Evolutionary conservation across 2,113 vertebrate species (phyloP).

Genomic region (Motacilla alba): DNA sequence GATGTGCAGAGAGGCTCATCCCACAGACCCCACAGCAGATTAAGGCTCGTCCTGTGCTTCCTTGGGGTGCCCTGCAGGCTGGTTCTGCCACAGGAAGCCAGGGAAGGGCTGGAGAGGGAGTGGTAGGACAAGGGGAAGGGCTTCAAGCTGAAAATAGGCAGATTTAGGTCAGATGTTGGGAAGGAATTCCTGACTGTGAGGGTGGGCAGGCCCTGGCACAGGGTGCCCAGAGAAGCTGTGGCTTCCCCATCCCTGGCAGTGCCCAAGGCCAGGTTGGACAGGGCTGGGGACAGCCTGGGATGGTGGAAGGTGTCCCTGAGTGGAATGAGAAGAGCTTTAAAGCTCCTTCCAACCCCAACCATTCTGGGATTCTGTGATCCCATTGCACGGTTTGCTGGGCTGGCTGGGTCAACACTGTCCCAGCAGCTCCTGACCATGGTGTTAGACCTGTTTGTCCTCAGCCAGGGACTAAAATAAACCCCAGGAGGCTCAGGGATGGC

Average conservation of each 20-base stretch:
- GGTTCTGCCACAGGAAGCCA: not conserved
- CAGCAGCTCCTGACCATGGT: not conserved
- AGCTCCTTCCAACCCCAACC: not conserved
- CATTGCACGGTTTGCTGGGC: not conserved
- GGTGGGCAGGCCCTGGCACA: not conserved
- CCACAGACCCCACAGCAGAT: not conserved
- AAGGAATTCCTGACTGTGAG: not conserved
- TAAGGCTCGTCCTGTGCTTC: not conserved
- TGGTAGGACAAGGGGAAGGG: too few relatives aligned
- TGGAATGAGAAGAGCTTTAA: not conserved
- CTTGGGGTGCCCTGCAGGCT: not conserved
- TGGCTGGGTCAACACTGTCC: not conserved
- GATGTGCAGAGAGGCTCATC: not conserved
- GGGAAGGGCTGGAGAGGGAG: not conserved
- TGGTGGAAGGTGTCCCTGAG: not conserved
- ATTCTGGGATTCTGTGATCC: not conserved
- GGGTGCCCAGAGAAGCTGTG: not conserved
- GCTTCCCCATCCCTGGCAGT: not conserved
- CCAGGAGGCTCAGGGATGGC: not conserved
- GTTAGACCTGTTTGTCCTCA: not conserved
- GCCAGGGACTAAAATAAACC: not conserved
- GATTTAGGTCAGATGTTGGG: not conserved
- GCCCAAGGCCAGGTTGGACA: accelerated
- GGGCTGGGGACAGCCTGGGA: not conserved
- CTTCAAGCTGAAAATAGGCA: not conserved